Evolutionary conservation across 2,113 vertebrate species (phyloP).

Genomic region (Erythrocercus mccallii): DNA sequence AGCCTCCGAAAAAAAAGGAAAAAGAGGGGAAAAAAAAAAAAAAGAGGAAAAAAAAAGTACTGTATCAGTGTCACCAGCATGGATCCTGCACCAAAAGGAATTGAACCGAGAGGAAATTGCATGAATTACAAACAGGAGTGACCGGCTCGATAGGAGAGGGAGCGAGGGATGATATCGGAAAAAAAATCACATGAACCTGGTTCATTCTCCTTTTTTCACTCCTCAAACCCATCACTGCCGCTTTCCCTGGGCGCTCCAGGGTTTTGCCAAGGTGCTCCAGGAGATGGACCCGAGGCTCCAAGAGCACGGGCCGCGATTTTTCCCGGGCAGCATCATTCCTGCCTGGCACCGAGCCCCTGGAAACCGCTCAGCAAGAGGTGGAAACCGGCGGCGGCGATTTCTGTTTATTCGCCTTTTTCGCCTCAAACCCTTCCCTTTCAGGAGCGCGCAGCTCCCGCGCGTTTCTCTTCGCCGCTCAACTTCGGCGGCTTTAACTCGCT

Average conservation of each 20-base stretch:
- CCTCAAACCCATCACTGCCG: background rate
- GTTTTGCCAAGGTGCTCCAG: background rate
- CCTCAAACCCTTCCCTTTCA: background rate
- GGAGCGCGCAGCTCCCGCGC: background rate
- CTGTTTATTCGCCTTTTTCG: background rate
- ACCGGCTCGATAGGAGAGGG: background rate
- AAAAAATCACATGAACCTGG: background rate
- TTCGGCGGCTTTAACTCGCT: background rate
- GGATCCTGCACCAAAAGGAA: background rate
- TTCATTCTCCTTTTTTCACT: slow-evolving; percentile 6
- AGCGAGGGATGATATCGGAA: background rate
- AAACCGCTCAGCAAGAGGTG: background rate
- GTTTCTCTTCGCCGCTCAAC: background rate
- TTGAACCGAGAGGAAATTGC: background rate
- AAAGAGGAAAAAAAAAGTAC: background rate
- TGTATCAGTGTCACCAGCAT: background rate
- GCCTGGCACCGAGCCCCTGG: background rate
- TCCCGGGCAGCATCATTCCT: background rate
- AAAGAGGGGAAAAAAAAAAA: background rate
- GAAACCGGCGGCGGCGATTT: background rate
- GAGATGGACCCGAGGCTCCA: background rate
- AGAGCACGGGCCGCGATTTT: background rate
- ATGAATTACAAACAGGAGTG: slow-evolving; percentile 18
- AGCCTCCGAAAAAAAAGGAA: background rate
- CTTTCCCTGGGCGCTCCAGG: background rate